phyloP scores from a whole-genome alignment of 2,888 invertebrate genomes.

The Perizoma affinitatum region DNA sequence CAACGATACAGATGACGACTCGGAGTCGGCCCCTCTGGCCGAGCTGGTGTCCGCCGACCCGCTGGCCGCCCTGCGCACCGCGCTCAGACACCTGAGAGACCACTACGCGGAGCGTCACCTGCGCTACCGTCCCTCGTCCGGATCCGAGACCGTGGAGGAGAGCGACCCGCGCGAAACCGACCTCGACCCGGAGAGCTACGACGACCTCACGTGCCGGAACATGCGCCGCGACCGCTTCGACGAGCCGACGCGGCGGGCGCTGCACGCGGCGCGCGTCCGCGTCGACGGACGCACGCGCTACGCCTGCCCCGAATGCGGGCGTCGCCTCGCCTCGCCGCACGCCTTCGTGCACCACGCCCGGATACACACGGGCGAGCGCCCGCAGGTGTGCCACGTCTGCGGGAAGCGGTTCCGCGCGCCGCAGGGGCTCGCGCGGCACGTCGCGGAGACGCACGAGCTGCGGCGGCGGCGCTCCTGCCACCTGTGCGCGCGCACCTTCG shows the following conservation, averaged over 20 bases:
- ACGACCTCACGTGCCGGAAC: conserved; percentile 67
- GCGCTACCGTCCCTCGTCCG: conserved; percentile 43
- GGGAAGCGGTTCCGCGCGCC: conserved; percentile 87
- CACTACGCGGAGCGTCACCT: conserved; percentile 48
- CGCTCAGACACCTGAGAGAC: conserved; percentile 62
- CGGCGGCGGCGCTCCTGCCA: conserved; percentile 84
- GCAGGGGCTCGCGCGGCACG: conserved; percentile 85
- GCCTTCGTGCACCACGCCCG: conserved; percentile 86
- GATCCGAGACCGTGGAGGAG: conserved; percentile 41
- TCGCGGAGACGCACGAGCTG: conserved; percentile 86
- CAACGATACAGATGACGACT: conserved; percentile 18
- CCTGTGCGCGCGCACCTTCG: conserved; percentile 81
- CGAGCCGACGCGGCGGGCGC: conserved; percentile 59
- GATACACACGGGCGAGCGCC: conserved; percentile 87
- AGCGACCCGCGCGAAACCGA: conserved; percentile 17
- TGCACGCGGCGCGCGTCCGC: conserved; percentile 59
- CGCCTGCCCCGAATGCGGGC: conserved; percentile 83
- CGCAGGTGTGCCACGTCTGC: conserved; percentile 87
- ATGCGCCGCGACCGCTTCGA: conserved; percentile 66
- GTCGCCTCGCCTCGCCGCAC: conserved; percentile 84
- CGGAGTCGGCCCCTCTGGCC: conserved; percentile 20
- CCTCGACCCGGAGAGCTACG: conserved; percentile 51
- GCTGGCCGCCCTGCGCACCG: conserved; percentile 53
- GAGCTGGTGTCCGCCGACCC: conserved; percentile 2
- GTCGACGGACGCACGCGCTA: conserved; percentile 82